Conservation (phyloP, 2,797 vertebrate species). For the Gallinago stenura region DNA sequence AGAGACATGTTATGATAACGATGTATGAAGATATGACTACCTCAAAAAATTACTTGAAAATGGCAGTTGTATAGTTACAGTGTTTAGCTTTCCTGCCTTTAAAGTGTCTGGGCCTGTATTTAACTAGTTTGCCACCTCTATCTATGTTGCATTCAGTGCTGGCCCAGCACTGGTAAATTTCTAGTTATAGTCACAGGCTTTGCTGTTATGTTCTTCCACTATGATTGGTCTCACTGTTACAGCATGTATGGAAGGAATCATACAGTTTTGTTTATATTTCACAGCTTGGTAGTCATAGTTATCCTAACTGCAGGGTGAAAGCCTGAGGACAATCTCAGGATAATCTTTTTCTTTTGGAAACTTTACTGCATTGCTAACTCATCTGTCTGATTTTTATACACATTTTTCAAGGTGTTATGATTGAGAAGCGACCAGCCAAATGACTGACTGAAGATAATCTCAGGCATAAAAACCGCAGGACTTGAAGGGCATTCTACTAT, state of each 20-base stretch:
- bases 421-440: background rate
- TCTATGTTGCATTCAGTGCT: background rate
- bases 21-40: background rate
- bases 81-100: background rate
- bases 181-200: background rate
- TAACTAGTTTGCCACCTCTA: background rate
- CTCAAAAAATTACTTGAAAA: background rate
- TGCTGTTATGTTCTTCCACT: background rate
- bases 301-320: background rate
- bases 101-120: background rate
- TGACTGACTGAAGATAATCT: background rate
- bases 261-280: slow-evolving; percentile 2
- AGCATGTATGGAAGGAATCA: background rate
- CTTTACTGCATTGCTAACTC: background rate
- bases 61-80: background rate
- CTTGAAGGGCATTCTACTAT: background rate
- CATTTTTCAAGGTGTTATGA: background rate
- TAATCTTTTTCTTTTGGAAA: background rate
- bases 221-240: background rate
- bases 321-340: background rate
- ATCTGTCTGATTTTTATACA: background rate
- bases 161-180: background rate
- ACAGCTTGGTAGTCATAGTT: background rate
- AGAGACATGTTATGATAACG: background rate
- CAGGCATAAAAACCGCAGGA: background rate